phyloP scores from a whole-genome alignment of 2,888 invertebrate genomes.

The Ceriagrion tenellum region DNA sequence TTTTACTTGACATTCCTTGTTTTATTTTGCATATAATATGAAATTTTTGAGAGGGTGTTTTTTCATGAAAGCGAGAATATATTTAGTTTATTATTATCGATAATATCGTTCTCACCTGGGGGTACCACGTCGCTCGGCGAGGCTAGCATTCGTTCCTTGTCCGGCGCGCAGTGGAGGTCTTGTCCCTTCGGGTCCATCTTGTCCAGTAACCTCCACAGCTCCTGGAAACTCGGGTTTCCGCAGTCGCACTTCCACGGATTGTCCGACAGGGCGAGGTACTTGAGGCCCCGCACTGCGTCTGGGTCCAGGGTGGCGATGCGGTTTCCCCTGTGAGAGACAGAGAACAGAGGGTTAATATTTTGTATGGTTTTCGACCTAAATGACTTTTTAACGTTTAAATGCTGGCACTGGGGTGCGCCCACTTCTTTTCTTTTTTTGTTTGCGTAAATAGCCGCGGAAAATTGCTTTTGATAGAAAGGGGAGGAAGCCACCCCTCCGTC shows the following conservation, averaged over 20 bases:
- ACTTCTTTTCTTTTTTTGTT: no score
- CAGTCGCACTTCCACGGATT: constrained; percentile 91
- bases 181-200: constrained; percentile 81
- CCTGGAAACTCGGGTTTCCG: constrained; percentile 80
- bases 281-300: constrained; percentile 75
- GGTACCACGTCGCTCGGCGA: constrained; percentile 81
- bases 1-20: no score
- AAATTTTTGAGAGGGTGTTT: no score
- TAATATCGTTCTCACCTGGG: neutral
- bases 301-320: constrained; percentile 17
- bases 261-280: constrained; percentile 83
- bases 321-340: neutral
- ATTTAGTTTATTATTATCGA: no score
- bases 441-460: no score
- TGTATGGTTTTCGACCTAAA: no score
- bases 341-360: neutral
- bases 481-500: no score
- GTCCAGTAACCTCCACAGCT: constrained; percentile 82
- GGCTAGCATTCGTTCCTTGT: constrained; percentile 86
- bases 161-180: constrained; percentile 82
- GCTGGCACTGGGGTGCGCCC: no score
- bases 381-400: no score
- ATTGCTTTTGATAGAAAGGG: no score
- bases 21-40: no score
- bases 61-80: no score